Evolutionary conservation across 2,888 invertebrate genomes (phyloP).

Genomic region (Ectemnius cavifrons): DNA sequence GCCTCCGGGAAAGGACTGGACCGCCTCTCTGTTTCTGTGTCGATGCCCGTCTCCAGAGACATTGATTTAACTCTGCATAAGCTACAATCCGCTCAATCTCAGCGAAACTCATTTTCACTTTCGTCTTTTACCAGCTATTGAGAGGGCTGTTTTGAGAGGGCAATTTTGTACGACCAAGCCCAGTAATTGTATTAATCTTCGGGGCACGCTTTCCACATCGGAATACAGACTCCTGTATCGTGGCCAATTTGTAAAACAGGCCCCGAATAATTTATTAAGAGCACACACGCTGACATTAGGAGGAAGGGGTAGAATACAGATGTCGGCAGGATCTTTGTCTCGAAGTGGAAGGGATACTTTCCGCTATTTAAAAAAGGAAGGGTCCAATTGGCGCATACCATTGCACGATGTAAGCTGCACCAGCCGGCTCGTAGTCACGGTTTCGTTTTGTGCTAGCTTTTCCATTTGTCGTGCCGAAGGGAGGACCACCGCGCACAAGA

Average conservation of each 20-base stretch:
- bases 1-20: neutral
- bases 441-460: constrained; percentile 40
- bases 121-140: no score
- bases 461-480: constrained; percentile 47
- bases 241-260: neutral
- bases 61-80: neutral
- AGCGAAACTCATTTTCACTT: no score
- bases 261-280: neutral
- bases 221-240: neutral
- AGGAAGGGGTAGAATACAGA: no score
- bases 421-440: constrained; percentile 9
- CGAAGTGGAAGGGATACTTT: no score
- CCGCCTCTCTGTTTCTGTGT: neutral
- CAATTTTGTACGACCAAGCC: no score
- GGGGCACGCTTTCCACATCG: no score
- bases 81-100: neutral
- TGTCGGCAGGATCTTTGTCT: no score
- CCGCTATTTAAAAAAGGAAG: no score
- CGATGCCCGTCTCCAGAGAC: neutral
- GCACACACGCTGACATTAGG: neutral
- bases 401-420: no score
- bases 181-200: no score
- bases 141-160: no score
- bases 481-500: constrained; percentile 47
- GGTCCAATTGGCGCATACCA: neutral